phyloP scores from a whole-genome alignment of 2,113 vertebrate species.

The Climacteris rufus region DNA sequence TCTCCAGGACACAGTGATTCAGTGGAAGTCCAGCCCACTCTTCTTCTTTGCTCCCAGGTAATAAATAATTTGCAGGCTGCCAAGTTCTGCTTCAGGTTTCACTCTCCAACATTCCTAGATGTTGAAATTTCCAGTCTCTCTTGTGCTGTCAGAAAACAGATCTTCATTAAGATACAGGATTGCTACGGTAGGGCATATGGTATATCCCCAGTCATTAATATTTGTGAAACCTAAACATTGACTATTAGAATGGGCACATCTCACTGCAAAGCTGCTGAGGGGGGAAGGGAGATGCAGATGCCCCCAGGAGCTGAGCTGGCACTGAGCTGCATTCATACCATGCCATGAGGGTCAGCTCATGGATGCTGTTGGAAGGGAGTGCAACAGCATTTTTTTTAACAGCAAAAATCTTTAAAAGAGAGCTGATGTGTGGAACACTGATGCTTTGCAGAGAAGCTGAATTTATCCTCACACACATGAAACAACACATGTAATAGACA shows the following conservation, averaged over 20 bases:
- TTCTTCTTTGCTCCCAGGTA: neutral
- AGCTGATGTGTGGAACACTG: neutral
- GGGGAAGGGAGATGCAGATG: neutral
- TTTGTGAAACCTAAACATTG: neutral
- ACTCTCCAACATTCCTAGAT: neutral
- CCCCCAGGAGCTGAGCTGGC: neutral
- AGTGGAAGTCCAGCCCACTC: neutral
- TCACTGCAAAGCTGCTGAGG: neutral
- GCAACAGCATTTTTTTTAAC: neutral
- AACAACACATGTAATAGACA: neutral
- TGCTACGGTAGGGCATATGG: neutral
- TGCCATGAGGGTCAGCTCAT: neutral
- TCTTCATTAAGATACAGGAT: neutral
- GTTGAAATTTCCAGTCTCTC: neutral
- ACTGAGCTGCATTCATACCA: neutral
- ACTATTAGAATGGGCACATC: neutral
- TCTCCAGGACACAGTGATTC: neutral
- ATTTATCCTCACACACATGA: neutral
- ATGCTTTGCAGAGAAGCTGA: neutral
- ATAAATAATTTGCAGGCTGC: neutral
- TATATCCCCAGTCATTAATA: neutral
- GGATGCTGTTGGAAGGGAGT: neutral
- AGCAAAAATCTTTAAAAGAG: neutral
- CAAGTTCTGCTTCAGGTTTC: neutral
- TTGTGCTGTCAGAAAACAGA: neutral